Percentiles rank a stretch among this genome's conserved stretches.
Evolutionary conservation across 2,797 vertebrate genomes (phyloP).

Genomic region (Phataginus tricuspis): DNA sequence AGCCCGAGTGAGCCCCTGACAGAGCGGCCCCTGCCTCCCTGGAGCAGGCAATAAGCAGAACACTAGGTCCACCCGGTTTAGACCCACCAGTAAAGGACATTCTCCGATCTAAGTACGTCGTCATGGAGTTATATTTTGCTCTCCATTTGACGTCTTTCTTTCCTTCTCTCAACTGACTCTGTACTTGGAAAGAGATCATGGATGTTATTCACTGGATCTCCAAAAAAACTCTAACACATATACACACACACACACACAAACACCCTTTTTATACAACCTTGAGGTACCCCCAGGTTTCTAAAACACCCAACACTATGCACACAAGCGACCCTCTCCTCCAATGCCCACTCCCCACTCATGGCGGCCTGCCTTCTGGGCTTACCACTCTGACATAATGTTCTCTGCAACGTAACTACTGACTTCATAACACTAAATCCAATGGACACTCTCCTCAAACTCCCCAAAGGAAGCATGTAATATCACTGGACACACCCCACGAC

Average conservation of each 20-base stretch:
- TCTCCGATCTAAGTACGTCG: neutral
- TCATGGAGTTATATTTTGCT: neutral
- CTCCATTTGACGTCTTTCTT: neutral
- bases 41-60: neutral
- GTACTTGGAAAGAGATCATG: constrained; percentile 14
- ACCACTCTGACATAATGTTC: neutral
- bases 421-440: neutral
- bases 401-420: neutral
- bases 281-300: neutral
- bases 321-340: neutral
- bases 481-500: neutral
- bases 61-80: neutral
- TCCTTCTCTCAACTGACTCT: neutral
- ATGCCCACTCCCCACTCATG: neutral
- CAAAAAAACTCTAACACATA: neutral
- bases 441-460: neutral
- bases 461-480: neutral
- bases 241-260: neutral
- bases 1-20: neutral
- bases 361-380: neutral
- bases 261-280: neutral
- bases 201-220: neutral
- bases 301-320: neutral
- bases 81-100: neutral
- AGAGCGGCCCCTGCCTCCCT: neutral